A percentile compares a stretch with the other conserved stretches of the same genome.
These are phyloP conservation scores for Falco biarmicus DNA, from an alignment of 2,797 vertebrate species.

Conservation along the genomic window DNA sequence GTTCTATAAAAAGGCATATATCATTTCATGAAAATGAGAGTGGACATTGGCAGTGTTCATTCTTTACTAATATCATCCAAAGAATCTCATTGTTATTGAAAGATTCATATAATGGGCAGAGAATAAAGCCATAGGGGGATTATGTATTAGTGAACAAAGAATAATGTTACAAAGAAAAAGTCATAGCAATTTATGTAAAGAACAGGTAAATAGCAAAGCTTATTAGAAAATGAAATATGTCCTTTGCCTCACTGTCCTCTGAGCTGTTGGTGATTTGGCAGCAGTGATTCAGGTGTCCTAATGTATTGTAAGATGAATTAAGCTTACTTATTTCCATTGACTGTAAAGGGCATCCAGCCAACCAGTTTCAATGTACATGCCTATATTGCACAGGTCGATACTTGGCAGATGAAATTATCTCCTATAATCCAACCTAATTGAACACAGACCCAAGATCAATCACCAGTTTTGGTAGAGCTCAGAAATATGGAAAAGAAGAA, in stretches of 20 bases:
- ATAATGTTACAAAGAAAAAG: neutral
- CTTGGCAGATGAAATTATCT: neutral
- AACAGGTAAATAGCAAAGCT: neutral
- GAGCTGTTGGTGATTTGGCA: neutral
- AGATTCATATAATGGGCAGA: neutral
- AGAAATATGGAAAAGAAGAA: neutral
- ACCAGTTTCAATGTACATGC: neutral
- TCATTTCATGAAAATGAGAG: slow-evolving; percentile 17
- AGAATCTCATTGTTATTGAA: neutral
- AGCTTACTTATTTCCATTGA: neutral
- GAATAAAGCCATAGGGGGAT: neutral
- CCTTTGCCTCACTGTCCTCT: neutral
- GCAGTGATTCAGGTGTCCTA: neutral
- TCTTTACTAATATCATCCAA: neutral
- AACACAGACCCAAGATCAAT: neutral
- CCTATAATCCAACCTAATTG: neutral
- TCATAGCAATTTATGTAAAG: neutral
- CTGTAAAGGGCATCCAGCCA: neutral
- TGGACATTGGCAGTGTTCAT: neutral
- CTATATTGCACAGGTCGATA: neutral
- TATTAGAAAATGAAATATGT: slow-evolving; percentile 5
- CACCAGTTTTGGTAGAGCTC: neutral
- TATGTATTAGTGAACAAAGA: neutral
- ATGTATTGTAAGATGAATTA: slow-evolving; percentile 17
- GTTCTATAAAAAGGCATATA: neutral